Conservation (phyloP, 2,113 vertebrate genomes). For the Centropus bengalensis region DNA sequence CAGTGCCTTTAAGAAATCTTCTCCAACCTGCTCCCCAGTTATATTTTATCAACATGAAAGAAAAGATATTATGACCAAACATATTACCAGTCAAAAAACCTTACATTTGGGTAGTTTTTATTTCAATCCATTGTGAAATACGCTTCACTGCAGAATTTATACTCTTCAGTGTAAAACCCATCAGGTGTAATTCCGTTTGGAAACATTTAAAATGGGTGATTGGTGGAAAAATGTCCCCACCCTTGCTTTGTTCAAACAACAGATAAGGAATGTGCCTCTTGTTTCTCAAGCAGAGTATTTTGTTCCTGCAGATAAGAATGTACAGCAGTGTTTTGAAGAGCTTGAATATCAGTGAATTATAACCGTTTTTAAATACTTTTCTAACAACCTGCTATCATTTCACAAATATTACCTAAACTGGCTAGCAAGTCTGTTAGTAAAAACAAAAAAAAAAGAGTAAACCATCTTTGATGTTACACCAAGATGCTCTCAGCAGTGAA, state of each 20-base stretch:
- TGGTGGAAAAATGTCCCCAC: constrained; percentile 13
- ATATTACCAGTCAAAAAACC: background rate
- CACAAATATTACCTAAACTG: background rate
- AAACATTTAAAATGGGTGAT: constrained; percentile 1
- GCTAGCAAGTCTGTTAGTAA: background rate
- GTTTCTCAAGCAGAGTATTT: constrained; percentile 5
- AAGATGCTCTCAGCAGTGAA: background rate
- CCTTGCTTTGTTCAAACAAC: background rate
- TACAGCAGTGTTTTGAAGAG: constrained; percentile 9
- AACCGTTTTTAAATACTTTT: background rate
- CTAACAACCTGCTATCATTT: background rate
- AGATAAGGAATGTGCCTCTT: constrained; percentile 24
- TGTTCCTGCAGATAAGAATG: background rate
- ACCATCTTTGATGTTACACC: background rate
- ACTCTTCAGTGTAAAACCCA: background rate
- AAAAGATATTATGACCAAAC: background rate
- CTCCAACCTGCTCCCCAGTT: background rate
- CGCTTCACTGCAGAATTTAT: background rate
- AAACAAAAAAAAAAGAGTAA: background rate
- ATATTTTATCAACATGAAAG: background rate
- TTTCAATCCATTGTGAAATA: background rate
- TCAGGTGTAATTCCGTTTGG: constrained; percentile 21
- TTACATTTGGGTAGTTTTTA: background rate
- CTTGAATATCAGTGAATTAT: background rate
- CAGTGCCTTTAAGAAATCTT: background rate